A percentile compares a stretch with the other conserved stretches of the same genome.
phyloP scores from a whole-genome alignment of 1,140 invertebrate species.

The Bradysia coprophila region DNA sequence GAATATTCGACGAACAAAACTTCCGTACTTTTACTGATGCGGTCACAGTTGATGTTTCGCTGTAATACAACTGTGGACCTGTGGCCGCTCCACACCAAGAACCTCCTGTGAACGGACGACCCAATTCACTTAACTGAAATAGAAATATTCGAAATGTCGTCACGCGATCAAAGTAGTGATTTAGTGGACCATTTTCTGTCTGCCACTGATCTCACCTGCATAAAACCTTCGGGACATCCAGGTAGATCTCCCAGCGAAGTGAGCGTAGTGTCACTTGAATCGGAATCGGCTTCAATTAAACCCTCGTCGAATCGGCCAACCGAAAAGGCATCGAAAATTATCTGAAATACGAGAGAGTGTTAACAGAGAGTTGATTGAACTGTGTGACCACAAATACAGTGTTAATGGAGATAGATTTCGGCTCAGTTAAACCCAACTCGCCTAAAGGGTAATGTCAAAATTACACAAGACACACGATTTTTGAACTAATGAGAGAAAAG shows the following conservation, averaged over 20 bases:
- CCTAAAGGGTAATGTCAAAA: too few relatives aligned
- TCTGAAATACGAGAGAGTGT: conserved; percentile 32
- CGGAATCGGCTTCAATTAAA: conserved; percentile 21
- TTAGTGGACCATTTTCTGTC: neutral
- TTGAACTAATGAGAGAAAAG: too few relatives aligned
- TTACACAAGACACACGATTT: too few relatives aligned
- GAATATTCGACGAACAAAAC: neutral
- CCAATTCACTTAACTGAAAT: conserved; percentile 55
- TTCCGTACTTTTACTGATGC: conserved; percentile 39
- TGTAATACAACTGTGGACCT: conserved; percentile 63
- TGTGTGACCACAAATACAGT: too few relatives aligned
- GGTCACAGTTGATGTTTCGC: conserved; percentile 64
- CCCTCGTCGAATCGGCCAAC: conserved; percentile 49
- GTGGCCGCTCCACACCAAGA: conserved; percentile 64
- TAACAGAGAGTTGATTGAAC: neutral
- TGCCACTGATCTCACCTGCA: conserved; percentile 42
- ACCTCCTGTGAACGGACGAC: conserved; percentile 61
- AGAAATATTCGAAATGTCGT: neutral
- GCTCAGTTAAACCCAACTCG: too few relatives aligned
- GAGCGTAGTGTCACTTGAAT: conserved; percentile 20
- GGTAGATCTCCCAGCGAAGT: conserved; percentile 27
- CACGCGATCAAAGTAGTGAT: neutral
- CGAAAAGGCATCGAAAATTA: conserved; percentile 68
- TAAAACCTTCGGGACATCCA: conserved; percentile 65
- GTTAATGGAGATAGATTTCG: too few relatives aligned